Conservation (phyloP, 1,140 invertebrate species). For the Drosophila erecta region DNA sequence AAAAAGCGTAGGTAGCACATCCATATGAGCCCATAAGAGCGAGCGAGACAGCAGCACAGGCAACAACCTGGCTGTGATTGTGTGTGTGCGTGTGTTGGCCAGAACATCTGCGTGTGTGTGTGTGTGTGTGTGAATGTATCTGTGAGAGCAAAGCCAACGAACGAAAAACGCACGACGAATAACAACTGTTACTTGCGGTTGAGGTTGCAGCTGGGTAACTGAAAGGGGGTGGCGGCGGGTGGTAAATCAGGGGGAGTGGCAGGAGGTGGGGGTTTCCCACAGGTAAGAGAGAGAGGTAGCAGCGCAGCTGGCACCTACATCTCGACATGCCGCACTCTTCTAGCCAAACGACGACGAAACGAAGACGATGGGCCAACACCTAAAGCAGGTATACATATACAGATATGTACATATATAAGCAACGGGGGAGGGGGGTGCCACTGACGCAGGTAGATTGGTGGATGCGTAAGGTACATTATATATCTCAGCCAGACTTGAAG, state of each 20-base stretch:
- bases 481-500: constrained; percentile 58
- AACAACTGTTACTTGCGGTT: constrained; percentile 79
- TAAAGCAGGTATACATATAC: constrained; percentile 72
- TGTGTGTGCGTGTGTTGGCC: constrained; percentile 21
- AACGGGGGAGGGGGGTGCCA: constrained; percentile 34
- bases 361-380: constrained; percentile 73
- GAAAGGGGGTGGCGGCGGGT: constrained; percentile 1
- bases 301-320: constrained; percentile 59
- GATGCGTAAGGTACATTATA: constrained; percentile 83
- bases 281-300: constrained; percentile 38
- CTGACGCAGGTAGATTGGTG: constrained; percentile 84
- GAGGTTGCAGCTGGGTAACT: constrained; percentile 32
- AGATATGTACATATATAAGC: constrained; percentile 38
- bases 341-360: constrained; percentile 43
- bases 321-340: constrained; percentile 49
- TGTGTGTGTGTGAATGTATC: constrained; percentile 23
- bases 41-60: constrained; percentile 64
- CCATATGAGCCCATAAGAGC: constrained; percentile 47
- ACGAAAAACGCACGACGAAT: constrained; percentile 79
- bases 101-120: constrained; percentile 18
- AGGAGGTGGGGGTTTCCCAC: background rate
- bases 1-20: constrained; percentile 58
- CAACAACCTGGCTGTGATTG: constrained; percentile 72
- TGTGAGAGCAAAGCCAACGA: constrained; percentile 71
- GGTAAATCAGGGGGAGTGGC: background rate